Conservation (phyloP, 2,113 vertebrate genomes). For the Isurus oxyrinchus region DNA sequence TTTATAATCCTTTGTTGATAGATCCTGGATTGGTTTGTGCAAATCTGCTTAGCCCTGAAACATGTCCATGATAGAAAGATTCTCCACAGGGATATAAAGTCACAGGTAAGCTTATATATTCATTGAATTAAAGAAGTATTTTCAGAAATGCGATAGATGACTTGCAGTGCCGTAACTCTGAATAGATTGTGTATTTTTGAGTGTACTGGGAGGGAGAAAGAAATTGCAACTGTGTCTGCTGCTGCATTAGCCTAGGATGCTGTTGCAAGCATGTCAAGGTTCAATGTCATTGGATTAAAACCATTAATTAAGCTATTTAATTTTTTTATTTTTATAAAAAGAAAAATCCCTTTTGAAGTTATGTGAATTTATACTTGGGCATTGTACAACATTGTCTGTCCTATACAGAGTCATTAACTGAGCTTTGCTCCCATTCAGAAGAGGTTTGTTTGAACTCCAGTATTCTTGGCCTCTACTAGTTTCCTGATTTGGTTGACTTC, state of each 20-base stretch:
- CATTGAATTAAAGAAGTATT: neutral
- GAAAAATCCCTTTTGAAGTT: too few species aligned
- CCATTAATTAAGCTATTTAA: neutral
- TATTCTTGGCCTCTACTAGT: neutral
- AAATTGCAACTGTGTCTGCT: too few species aligned
- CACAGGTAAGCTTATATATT: conserved; percentile 67
- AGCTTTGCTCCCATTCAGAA: neutral
- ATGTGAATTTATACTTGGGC: neutral
- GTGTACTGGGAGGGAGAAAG: neutral
- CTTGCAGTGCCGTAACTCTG: neutral
- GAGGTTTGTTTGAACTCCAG: neutral
- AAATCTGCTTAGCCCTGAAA: conserved; percentile 92
- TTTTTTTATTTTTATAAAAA: too few species aligned
- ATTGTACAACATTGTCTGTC: neutral
- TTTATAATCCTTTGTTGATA: conserved; percentile 44
- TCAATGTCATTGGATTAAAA: neutral
- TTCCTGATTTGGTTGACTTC: neutral
- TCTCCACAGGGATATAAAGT: conserved; percentile 96
- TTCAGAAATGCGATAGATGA: neutral
- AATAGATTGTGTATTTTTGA: neutral
- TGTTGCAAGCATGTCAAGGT: neutral
- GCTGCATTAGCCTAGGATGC: too few species aligned
- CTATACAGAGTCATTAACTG: neutral
- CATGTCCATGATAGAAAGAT: conserved; percentile 95
- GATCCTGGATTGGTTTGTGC: conserved; percentile 97